These are phyloP conservation scores for Tapera naevia DNA, from an alignment of 2,797 vertebrate genomes.

Conservation along the genomic window DNA sequence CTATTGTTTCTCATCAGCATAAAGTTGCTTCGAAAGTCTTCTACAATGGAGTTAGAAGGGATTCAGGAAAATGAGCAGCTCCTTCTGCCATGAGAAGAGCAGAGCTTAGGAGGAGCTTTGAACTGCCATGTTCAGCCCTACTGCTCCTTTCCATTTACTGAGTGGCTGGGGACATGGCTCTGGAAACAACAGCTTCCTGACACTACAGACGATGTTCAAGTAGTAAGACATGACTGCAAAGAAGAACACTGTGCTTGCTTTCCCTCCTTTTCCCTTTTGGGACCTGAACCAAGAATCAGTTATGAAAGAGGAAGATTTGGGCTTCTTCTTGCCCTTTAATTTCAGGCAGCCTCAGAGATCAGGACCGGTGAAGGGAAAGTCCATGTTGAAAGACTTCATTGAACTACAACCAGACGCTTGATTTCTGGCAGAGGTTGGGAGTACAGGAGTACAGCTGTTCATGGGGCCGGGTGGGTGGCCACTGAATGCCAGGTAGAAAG, in stretches of 20 bases:
- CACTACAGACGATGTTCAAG: neutral
- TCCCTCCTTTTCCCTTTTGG: neutral
- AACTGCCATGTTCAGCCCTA: neutral
- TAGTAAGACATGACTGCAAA: neutral
- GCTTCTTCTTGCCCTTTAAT: neutral
- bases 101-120: neutral
- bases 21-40: neutral
- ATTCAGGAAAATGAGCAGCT: neutral
- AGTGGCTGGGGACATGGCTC: neutral
- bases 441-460: neutral
- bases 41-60: neutral
- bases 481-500: neutral
- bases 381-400: neutral
- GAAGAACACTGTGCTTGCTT: neutral
- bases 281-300: neutral
- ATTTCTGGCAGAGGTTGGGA: neutral
- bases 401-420: neutral
- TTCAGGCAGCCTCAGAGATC: neutral
- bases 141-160: neutral
- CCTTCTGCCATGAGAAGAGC: neutral
- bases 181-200: neutral
- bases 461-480: fast-evolving
- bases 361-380: neutral
- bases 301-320: neutral
- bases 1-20: neutral